A percentile compares a stretch with the other conserved stretches of the same genome.
phyloP scores from a whole-genome alignment of 2,113 vertebrate species.

The Australoheros scitulus region DNA sequence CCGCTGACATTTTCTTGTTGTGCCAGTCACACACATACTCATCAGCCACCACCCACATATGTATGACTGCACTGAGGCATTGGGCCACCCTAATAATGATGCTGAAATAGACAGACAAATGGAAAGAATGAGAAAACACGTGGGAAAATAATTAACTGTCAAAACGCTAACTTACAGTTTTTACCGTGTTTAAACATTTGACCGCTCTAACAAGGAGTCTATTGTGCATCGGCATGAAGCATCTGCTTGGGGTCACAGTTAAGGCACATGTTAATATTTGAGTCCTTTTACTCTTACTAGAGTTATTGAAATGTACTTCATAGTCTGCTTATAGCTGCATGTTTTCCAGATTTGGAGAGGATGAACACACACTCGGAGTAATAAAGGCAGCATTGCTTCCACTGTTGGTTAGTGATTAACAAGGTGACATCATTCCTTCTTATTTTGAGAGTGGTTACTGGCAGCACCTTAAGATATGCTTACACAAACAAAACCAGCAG shows the following conservation, averaged over 20 bases:
- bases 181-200: neutral
- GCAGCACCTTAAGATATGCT: slow-evolving; percentile 23
- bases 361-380: slow-evolving; percentile 5
- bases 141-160: neutral
- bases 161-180: neutral
- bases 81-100: neutral
- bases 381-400: slow-evolving; percentile 28
- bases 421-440: slow-evolving; percentile 51
- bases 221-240: slow-evolving; percentile 1
- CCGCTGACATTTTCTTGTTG: slow-evolving; percentile 1
- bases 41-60: slow-evolving; percentile 23
- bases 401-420: slow-evolving; percentile 52
- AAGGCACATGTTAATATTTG: neutral
- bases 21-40: slow-evolving; percentile 22
- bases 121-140: neutral
- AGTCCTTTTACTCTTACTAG: neutral
- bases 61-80: slow-evolving; percentile 9
- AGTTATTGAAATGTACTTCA: slow-evolving; percentile 10
- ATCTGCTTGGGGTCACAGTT: neutral
- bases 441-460: slow-evolving; percentile 43
- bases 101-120: neutral
- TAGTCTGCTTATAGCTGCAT: slow-evolving; percentile 18
- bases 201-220: slow-evolving; percentile 7
- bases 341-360: slow-evolving; percentile 29
- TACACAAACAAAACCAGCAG: slow-evolving; percentile 1